Percentiles rank a stretch among this genome's conserved stretches.
These are phyloP conservation scores for Prionchulus punctatus DNA, from an alignment of 2,888 invertebrate species.

Conservation along the genomic window DNA sequence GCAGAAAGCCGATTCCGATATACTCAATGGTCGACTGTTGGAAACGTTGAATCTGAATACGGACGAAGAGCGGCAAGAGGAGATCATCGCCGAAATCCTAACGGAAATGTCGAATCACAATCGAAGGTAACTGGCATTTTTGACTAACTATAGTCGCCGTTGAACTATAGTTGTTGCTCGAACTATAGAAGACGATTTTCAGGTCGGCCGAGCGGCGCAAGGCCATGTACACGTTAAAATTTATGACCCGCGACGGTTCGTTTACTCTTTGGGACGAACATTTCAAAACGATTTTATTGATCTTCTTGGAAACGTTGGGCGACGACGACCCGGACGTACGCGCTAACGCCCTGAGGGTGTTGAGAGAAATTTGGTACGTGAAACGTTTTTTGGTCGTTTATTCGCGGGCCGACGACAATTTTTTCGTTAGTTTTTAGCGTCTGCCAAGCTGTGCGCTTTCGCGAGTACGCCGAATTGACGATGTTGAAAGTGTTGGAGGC, in stretches of 20 bases:
- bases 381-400: not conserved
- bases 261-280: slow-evolving; percentile 41
- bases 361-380: slow-evolving; percentile 67
- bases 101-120: slow-evolving; percentile 36
- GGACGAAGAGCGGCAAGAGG: slow-evolving; percentile 14
- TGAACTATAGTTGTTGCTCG: too few relatives aligned
- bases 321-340: slow-evolving; percentile 36
- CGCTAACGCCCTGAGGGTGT: slow-evolving; percentile 54
- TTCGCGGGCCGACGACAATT: not conserved
- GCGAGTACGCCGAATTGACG: slow-evolving; percentile 73
- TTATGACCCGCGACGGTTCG: slow-evolving; percentile 38
- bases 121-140: slow-evolving; percentile 27
- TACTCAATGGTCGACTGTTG: not conserved
- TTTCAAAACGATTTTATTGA: slow-evolving; percentile 47
- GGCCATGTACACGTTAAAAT: slow-evolving; percentile 36
- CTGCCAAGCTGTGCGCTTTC: slow-evolving; percentile 53
- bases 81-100: slow-evolving; percentile 16
- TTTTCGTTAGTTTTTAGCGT: slow-evolving; percentile 14
- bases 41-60: slow-evolving; percentile 4
- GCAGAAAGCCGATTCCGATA: not conserved
- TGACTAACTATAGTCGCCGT: too few relatives aligned
- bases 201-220: slow-evolving; percentile 34
- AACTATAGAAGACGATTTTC: too few relatives aligned
- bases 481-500: slow-evolving; percentile 72
- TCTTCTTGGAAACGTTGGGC: slow-evolving; percentile 55